Base-by-base conservation (phyloP, 2,113 vertebrate species). In the Spheniscus mendiculus region DNA sequence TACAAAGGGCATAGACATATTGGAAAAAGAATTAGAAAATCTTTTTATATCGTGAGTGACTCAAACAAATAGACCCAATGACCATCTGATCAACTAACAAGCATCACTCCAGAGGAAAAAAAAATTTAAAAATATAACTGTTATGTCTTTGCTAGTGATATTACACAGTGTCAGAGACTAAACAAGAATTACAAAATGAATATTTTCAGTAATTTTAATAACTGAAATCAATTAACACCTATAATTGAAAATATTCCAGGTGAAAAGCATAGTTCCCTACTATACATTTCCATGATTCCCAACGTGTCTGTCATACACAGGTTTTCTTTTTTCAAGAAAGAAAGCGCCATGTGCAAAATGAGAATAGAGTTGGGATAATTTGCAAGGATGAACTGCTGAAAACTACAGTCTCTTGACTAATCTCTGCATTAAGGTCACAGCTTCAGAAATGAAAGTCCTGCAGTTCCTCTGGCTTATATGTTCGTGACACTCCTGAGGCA, bases 301-400 rank as follows among this genome's bases (percentile, higher is more conserved):
- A 62, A 38, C 0, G 2, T 22, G 7, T 30, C 21, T 67, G 26
- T 49, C 49, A 49, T 36, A 23, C 0, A 0, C 2, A 85, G 34
- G 15, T 11, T 71, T 61, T 9, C 3, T 53, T 53, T n/a, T 49
- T n/a, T 6, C 8, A 56, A 38, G 13, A 78, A 59, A 81, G 63
- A 26, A 20, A 70, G 21, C 2, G 8, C 27, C 38, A 52, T 8
- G 61, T 52, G 11, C 22, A 30, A 47, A 74, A 44, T 9, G 15
- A 80, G 87, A 42, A 45, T 32, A 73, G 9, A 47, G 23, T 4
- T 23, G 9, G 5, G 21, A 18, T 78, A 25, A 58, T 73, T 11
- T 42, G 30, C 70, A 93, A 90, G 34, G 36, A 59, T 25, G 19
- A 84, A 80, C 15, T 52, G 18, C n/a, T 81, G 32, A 29, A 59